phyloP scores from a whole-genome alignment of 2,888 invertebrate species.

The Noctuana brunneofusca region DNA sequence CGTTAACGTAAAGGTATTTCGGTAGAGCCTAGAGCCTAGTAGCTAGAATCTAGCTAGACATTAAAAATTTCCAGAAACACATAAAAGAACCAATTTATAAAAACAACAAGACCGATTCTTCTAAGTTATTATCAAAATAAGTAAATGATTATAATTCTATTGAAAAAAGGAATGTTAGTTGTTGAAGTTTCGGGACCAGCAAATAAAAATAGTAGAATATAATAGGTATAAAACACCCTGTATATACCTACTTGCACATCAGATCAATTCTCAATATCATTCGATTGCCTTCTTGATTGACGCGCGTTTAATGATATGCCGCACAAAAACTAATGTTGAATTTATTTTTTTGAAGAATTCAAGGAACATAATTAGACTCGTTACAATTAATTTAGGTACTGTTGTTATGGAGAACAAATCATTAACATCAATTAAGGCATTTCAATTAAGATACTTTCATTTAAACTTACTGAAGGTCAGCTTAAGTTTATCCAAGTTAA shows the following conservation, averaged over 20 bases:
- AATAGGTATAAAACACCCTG: background rate
- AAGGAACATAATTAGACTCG: background rate
- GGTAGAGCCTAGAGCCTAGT: no score
- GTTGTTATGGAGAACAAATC: background rate
- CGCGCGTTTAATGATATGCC: constrained; percentile 16
- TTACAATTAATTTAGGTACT: background rate
- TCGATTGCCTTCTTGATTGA: constrained; percentile 23
- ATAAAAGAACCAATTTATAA: no score
- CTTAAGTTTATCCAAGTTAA: no score
- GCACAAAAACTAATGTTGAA: constrained; percentile 8
- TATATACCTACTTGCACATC: constrained; percentile 1
- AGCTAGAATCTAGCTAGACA: no score
- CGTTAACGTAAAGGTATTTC: no score
- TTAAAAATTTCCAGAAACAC: no score
- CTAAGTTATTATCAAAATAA: no score
- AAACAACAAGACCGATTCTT: no score
- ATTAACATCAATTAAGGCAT: background rate
- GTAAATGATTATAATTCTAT: no score
- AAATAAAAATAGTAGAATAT: background rate
- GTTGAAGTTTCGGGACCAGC: no score
- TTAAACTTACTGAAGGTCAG: background rate
- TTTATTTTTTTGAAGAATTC: constrained; percentile 3
- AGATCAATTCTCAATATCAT: constrained; percentile 11
- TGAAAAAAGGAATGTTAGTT: no score
- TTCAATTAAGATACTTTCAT: background rate